These are phyloP conservation scores for Drosophila antonietae DNA, from an alignment of 2,888 invertebrate species.

Conservation along the genomic window DNA sequence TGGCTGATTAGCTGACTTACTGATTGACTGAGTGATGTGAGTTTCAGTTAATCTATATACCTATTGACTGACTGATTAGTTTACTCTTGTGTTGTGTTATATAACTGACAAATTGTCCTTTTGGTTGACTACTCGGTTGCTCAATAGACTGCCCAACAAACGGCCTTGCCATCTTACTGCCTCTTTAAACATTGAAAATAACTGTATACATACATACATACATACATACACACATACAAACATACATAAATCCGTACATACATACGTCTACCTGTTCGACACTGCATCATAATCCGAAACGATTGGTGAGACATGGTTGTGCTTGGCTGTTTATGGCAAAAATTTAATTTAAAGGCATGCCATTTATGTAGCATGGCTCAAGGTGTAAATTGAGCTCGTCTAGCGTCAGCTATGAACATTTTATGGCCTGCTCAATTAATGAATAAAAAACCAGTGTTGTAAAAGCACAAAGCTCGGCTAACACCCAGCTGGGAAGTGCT, in stretches of 20 bases:
- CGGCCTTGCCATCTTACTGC: not conserved
- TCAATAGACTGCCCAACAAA: not conserved
- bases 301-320: not conserved
- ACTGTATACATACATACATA: too few relatives aligned
- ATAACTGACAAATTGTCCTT: too few relatives aligned
- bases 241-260: not conserved
- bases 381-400: slow-evolving; percentile 14
- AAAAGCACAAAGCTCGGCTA: slow-evolving; percentile 11
- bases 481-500: not conserved
- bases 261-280: not conserved
- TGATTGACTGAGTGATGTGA: not conserved
- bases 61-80: too few relatives aligned
- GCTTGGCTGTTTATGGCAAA: not conserved
- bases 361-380: slow-evolving; percentile 9
- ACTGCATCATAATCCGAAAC: not conserved
- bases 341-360: not conserved
- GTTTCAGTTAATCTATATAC: not conserved
- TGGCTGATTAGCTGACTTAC: not conserved
- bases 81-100: too few relatives aligned
- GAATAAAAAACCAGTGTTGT: slow-evolving; percentile 27
- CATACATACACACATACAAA: too few relatives aligned
- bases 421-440: slow-evolving; percentile 34
- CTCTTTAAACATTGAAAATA: not conserved
- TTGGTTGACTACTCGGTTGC: not conserved
- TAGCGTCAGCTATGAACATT: slow-evolving; percentile 26